Evolutionary conservation across 2,888 invertebrate genomes (phyloP).

Genomic region (Athalia circularis): DNA sequence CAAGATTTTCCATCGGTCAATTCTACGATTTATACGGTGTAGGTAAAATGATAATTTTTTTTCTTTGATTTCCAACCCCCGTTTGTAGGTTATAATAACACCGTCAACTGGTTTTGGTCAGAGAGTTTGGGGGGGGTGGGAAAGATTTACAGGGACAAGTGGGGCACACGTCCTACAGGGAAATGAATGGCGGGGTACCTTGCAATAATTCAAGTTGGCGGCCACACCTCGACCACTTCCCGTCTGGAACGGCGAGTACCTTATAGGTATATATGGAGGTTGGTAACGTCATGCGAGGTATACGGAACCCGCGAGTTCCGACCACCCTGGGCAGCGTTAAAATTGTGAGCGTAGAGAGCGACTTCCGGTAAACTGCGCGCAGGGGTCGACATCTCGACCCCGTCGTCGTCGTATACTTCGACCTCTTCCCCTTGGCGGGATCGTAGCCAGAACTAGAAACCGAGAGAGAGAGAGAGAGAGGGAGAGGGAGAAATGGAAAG

Average conservation of each 20-base stretch:
- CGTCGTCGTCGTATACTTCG: conserved; percentile 38
- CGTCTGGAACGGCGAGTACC: conserved; percentile 62
- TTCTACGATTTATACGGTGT: too few relatives aligned
- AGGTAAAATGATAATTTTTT: background rate
- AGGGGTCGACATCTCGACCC: conserved; percentile 60
- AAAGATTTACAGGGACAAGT: conserved; percentile 66
- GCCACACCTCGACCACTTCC: conserved; percentile 72
- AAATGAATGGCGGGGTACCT: conserved; percentile 71
- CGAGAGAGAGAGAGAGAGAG: conserved; percentile 22
- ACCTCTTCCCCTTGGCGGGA: conserved; percentile 2
- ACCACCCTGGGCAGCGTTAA: background rate
- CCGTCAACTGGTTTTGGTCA: conserved; percentile 59
- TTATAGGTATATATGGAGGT: too few relatives aligned
- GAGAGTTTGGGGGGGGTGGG: too few relatives aligned
- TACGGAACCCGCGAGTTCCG: background rate
- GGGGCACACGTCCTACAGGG: conserved; percentile 66
- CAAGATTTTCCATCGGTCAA: too few relatives aligned
- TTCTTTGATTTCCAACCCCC: background rate
- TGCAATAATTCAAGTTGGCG: conserved; percentile 72
- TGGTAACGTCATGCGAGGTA: too few relatives aligned
- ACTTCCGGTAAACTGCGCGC: conserved; percentile 68
- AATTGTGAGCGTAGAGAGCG: conserved; percentile 55
- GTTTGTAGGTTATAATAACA: conserved; percentile 65
- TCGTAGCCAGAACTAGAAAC: background rate
- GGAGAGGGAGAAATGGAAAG: conserved; percentile 55